phyloP scores from a whole-genome alignment of 2,797 vertebrate genomes.

The Caiman crocodilus region DNA sequence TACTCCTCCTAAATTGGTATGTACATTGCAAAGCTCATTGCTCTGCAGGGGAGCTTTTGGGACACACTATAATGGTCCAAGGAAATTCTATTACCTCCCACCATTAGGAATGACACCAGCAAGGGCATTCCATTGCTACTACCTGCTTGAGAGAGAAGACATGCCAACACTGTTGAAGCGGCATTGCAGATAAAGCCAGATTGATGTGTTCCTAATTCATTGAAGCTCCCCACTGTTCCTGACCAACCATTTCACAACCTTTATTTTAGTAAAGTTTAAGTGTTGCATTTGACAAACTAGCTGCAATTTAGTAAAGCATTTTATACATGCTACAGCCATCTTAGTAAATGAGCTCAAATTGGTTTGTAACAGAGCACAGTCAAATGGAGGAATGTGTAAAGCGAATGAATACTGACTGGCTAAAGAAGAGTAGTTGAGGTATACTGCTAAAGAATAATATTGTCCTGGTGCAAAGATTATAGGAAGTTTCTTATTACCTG shows the following conservation, averaged over 20 bases:
- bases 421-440: not conserved
- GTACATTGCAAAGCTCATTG: not conserved
- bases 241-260: constrained; percentile 36
- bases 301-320: not conserved
- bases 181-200: constrained; percentile 19
- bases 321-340: not conserved
- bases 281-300: not conserved
- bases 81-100: constrained; percentile 37
- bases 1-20: not conserved
- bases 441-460: not conserved
- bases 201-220: constrained; percentile 13
- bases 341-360: not conserved
- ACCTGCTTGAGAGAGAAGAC: constrained; percentile 25
- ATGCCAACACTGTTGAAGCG: constrained; percentile 18
- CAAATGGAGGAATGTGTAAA: no score
- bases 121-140: constrained; percentile 14
- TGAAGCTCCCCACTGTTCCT: constrained; percentile 41
- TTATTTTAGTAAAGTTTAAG: not conserved
- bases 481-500: not conserved
- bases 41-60: constrained; percentile 12
- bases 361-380: not conserved
- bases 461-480: not conserved
- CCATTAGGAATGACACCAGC: constrained; percentile 10
- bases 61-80: constrained; percentile 32
- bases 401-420: not conserved